Base-by-base conservation (phyloP, 2,113 vertebrate genomes). In the Paratilapia polleni region DNA sequence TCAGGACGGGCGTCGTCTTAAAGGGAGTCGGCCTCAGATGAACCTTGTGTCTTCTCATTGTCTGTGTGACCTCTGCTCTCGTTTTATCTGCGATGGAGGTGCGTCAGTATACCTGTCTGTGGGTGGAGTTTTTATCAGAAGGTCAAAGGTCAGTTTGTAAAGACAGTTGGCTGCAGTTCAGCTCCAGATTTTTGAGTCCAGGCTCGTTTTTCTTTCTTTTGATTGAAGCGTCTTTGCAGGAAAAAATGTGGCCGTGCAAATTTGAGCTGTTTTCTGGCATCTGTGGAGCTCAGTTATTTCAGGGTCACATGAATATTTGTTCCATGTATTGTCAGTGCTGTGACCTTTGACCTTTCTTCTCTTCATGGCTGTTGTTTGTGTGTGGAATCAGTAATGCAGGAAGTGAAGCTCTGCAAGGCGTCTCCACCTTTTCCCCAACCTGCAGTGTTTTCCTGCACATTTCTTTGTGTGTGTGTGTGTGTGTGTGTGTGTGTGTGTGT, bases 281-380 rank as follows among this genome's bases (percentile, higher is more conserved):
- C 26, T 4, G 26, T 8, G 13, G 28, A 1, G 6, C 15, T 49
- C 41, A 14, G 62, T 78, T 75, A 56, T 64, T 86, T 79, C 47
- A n/a, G 76, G 73, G 63, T 78, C 63, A 61, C 47, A 1, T 63
- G 31, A 17, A 47, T 82, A 74, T 91, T 91, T 91, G 68, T 92
- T 90, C 91, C 92, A 0, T 3, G 57, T 63, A 91, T 93, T 91
- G 91, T 93, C 8, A 0, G 17, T 3, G 73, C 47, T 0, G 28
- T 73, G 74, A 74, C 86, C 76, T 87, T 15, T 82, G 76, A 80
- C 12, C 83, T 64, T 19, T 4, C 3, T 14, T 17, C 49, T 54
- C 47, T 4, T 20, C 8, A 1, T 19, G 3, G 57, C 19, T 43
- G 31, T n/a, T 43, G 13, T 41, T 17, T 20, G 10, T 59, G 54